Evolutionary conservation across 1,140 invertebrate genomes (phyloP).

Genomic region (Oncopodura yosiiana): DNA sequence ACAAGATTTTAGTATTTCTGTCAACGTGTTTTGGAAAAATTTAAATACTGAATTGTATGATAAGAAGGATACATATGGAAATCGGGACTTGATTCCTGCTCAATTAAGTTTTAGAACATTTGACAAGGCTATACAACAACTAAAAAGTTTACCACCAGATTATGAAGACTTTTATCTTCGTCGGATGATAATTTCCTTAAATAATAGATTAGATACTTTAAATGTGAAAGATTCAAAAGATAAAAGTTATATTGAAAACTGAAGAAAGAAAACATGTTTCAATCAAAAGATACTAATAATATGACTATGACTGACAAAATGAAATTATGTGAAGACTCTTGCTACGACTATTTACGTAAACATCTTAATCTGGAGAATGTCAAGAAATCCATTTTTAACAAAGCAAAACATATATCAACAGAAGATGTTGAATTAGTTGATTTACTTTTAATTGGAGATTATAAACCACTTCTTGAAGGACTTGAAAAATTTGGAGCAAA

Average conservation of each 20-base stretch:
- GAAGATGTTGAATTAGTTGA: no score
- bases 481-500: no score
- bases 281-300: neutral
- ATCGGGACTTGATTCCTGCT: constrained; percentile 47
- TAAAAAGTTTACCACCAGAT: constrained; percentile 44
- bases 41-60: constrained; percentile 44
- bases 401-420: no score
- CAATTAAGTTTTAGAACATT: constrained; percentile 42
- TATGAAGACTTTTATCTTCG: constrained; percentile 47
- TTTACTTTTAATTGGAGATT: no score
- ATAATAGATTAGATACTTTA: constrained; percentile 17
- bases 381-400: no score
- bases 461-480: no score
- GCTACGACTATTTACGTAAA: no score
- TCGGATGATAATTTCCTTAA: constrained; percentile 38
- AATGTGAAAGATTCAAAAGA: neutral
- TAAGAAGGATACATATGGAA: constrained; percentile 50
- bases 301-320: no score
- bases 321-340: no score
- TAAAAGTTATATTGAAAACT: neutral
- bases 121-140: constrained; percentile 43
- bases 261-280: neutral
- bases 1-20: constrained; percentile 46
- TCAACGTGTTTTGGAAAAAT: constrained; percentile 54
- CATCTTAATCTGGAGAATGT: no score